Percentiles rank a stretch among this genome's conserved stretches.
phyloP scores from a whole-genome alignment of 2,797 vertebrate genomes.

The Sylvilagus floridanus region DNA sequence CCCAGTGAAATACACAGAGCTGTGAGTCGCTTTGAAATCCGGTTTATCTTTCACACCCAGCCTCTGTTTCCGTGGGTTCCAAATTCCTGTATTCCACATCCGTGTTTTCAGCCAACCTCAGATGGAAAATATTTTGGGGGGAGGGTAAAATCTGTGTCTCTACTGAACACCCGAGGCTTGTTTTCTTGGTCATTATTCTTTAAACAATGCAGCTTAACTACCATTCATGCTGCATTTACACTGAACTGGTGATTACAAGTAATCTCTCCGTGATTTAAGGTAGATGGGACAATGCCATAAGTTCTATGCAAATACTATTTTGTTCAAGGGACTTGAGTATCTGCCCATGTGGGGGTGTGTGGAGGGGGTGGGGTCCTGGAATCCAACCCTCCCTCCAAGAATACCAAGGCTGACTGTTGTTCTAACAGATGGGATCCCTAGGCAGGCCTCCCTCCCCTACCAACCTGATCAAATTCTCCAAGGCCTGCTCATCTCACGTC shows the following conservation, averaged over 20 bases:
- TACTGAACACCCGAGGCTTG: no score
- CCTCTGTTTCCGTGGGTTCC: background rate
- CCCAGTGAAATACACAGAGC: background rate
- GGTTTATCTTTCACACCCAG: background rate
- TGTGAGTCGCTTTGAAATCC: background rate
- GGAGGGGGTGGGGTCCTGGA: background rate
- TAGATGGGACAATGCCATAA: background rate
- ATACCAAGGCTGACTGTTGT: no score
- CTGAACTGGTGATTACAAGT: background rate
- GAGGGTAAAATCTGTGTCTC: background rate
- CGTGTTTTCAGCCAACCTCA: background rate
- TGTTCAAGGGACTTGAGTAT: background rate
- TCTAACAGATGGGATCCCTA: background rate
- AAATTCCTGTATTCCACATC: background rate
- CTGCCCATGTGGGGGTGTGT: background rate
- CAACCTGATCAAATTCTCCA: background rate
- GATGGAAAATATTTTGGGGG: background rate
- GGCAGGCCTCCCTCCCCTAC: background rate
- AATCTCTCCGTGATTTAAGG: background rate
- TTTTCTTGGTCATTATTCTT: background rate
- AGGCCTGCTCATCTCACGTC: fast-evolving
- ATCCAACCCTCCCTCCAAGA: background rate
- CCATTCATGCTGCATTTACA: background rate
- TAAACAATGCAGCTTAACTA: background rate
- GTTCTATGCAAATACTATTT: background rate